Percentiles rank a stretch among this genome's conserved stretches.
Conservation (phyloP, 2,113 vertebrate genomes). For the Plecotus auritus region DNA sequence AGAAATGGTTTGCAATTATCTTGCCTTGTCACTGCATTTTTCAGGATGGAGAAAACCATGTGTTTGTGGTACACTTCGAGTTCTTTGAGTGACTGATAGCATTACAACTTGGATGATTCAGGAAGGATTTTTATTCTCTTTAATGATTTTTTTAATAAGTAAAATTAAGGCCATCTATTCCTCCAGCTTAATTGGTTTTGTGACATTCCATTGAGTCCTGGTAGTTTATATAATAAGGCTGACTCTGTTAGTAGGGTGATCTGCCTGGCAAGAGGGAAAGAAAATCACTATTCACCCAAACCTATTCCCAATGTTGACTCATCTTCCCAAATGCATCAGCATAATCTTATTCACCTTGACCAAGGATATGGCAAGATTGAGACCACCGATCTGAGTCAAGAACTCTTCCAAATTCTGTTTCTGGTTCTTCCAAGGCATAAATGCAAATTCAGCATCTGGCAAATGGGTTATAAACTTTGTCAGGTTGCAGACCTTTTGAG, state of each 20-base stretch:
- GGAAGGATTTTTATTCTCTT: slow-evolving; percentile 33
- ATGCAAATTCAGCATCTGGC: neutral
- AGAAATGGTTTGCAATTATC: slow-evolving; percentile 43
- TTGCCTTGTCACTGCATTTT: slow-evolving; percentile 43
- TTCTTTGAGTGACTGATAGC: slow-evolving; percentile 24
- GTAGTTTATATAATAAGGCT: slow-evolving; percentile 39
- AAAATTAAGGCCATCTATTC: slow-evolving; percentile 40
- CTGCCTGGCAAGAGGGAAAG: neutral
- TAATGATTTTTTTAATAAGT: slow-evolving; percentile 64
- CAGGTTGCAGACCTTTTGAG: neutral
- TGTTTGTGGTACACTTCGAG: neutral
- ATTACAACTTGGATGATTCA: slow-evolving; percentile 19
- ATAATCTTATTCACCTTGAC: neutral
- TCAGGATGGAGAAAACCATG: slow-evolving; percentile 25
- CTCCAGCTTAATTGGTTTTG: slow-evolving; percentile 44
- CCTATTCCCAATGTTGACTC: neutral
- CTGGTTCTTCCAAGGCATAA: slow-evolving; percentile 21
- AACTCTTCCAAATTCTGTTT: neutral
- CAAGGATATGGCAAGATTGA: neutral
- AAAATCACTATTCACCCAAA: slow-evolving; percentile 37
- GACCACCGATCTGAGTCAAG: neutral
- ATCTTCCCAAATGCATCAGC: neutral
- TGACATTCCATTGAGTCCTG: neutral
- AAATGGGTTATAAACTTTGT: neutral
- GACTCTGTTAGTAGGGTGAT: slow-evolving; percentile 18